Evolutionary conservation across 1,140 invertebrate genomes (phyloP).

Genomic region (Aphidius gifuensis): DNA sequence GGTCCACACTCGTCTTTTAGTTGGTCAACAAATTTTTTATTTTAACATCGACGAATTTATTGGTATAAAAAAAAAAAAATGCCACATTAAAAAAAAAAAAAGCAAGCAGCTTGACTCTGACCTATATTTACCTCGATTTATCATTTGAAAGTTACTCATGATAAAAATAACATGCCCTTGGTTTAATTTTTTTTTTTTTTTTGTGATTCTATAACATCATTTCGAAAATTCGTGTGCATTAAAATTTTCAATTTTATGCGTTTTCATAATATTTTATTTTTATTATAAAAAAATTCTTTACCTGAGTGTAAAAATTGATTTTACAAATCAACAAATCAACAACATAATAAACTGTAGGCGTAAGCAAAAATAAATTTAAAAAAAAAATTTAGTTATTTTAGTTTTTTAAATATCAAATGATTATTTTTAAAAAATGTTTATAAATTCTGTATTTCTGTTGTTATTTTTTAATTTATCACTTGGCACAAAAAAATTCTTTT

Average conservation of each 20-base stretch:
- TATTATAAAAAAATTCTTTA: background rate
- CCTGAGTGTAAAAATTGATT: background rate
- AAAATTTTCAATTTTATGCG: background rate
- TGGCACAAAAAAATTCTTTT: no score
- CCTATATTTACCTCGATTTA: slow-evolving; percentile 1
- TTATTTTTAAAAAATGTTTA: no score
- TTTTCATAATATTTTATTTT: background rate
- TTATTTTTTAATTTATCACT: no score
- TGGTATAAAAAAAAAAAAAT: no score
- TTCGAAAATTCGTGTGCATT: background rate
- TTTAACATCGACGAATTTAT: no score
- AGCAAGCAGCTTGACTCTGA: slow-evolving; percentile 5
- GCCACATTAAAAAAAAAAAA: no score
- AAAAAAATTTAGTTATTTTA: no score
- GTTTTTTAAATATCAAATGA: no score
- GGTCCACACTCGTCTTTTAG: no score
- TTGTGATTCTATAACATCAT: background rate
- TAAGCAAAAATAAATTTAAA: no score
- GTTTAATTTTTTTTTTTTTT: slow-evolving; percentile 13
- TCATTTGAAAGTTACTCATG: slow-evolving; percentile 1
- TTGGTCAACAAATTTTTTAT: no score
- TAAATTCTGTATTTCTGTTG: no score
- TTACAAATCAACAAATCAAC: background rate
- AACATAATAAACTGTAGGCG: background rate
- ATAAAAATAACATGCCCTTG: slow-evolving; percentile 15